These are phyloP conservation scores for Crotalus helleri DNA, from an alignment of 2,113 vertebrate species.

Conservation along the genomic window DNA sequence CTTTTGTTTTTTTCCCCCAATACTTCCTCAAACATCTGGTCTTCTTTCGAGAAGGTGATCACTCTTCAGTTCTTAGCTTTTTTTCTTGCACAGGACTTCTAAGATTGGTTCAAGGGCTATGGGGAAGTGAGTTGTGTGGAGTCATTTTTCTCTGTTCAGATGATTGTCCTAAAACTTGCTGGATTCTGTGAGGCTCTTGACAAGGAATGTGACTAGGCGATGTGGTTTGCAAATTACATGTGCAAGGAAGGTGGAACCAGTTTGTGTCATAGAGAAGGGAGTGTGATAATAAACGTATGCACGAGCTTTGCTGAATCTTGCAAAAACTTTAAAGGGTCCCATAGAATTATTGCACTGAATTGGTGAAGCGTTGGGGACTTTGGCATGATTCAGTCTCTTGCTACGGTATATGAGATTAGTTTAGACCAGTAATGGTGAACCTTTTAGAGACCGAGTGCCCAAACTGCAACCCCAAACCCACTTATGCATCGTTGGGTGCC, in stretches of 20 bases:
- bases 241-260: neutral
- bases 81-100: neutral
- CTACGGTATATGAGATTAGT: neutral
- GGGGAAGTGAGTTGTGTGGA: neutral
- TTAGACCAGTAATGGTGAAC: neutral
- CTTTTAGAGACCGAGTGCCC: no score
- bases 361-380: neutral
- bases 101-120: neutral
- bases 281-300: neutral
- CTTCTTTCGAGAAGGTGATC: neutral
- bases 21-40: neutral
- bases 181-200: neutral
- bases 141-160: neutral
- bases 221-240: neutral
- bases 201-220: neutral
- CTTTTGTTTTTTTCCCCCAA: neutral
- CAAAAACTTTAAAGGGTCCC: neutral
- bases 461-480: no score
- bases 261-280: neutral
- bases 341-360: neutral
- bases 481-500: no score
- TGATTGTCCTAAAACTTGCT: neutral
- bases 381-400: neutral
- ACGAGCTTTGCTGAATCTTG: neutral
- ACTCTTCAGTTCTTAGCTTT: neutral